Conservation (phyloP, 2,888 invertebrate species). For the Calephelis perditalis region DNA sequence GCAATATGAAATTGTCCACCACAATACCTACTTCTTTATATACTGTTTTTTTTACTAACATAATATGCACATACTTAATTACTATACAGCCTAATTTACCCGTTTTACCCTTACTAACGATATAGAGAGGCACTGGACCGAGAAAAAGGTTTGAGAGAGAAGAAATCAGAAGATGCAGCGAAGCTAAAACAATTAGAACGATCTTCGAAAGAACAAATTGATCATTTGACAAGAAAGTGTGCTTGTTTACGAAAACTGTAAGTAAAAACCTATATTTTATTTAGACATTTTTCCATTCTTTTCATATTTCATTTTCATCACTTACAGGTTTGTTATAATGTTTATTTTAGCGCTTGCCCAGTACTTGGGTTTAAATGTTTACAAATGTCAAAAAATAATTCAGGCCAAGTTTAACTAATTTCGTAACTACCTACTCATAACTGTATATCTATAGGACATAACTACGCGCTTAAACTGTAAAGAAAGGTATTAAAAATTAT, state of each 20-base stretch:
- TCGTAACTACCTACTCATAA: too few relatives aligned
- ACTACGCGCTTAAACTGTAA: too few relatives aligned
- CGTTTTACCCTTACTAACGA: constrained; percentile 43
- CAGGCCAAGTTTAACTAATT: too few relatives aligned
- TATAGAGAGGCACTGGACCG: constrained; percentile 68
- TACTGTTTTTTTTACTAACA: background rate
- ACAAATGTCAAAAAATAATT: too few relatives aligned
- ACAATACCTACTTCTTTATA: constrained; percentile 3
- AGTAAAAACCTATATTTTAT: constrained; percentile 44
- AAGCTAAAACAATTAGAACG: constrained; percentile 65
- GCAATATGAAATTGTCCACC: background rate
- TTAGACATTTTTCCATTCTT: too few relatives aligned
- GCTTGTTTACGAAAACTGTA: constrained; percentile 80
- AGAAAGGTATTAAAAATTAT: too few relatives aligned
- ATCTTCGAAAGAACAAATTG: constrained; percentile 73
- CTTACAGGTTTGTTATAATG: too few relatives aligned
- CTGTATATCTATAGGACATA: too few relatives aligned
- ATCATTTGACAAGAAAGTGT: constrained; percentile 79
- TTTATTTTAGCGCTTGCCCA: too few relatives aligned
- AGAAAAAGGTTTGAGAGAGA: constrained; percentile 59
- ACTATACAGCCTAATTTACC: constrained; percentile 35
- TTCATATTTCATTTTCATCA: too few relatives aligned
- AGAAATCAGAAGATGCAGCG: constrained; percentile 56
- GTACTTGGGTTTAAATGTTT: too few relatives aligned
- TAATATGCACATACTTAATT: constrained; percentile 3